Evolutionary conservation across 2,113 vertebrate genomes (phyloP), one percentile per base, ranked within the genome.

Genomic region (Cyprinodon tularosa): DNA sequence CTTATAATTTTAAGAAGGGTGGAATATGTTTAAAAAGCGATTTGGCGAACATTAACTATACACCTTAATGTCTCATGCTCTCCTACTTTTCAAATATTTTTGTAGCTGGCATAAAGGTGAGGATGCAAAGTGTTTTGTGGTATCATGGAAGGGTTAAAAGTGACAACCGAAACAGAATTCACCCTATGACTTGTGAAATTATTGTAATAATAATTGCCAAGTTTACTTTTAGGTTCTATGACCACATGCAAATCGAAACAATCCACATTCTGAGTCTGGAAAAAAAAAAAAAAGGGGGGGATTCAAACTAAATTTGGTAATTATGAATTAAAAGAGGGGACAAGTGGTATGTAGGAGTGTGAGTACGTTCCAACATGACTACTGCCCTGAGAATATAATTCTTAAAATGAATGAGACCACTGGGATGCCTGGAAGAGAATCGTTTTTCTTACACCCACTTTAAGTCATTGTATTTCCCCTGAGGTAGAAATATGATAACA

Each of bases 391-490:
- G 11, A 71, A 37, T 44, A 84, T 72, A 60, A 65, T 79, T 62
- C 53, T 70, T 69, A n/a, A 84, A 84, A 73, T 77, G 42, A 86
- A 83, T 72, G 47, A 63, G 68, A 50, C 8, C 1, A 7, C 57
- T 61, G 37, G 60, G 57, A 67, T 22, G 68, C 67, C 22, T 17
- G 2, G 12, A 62, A 64, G 57, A 78, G 72, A 77, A 76, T 12
- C 40, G 44, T 8, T 72, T 87, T 84, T 73, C 76, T 68, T 75
- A 76, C 71, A 67, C 38, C 53, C 63, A 77, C 70, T 78, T 82
- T 37, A 82, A 12, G 79, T 79, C 61, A 78, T 65, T 17, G 69
- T 72, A 40, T 74, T 82, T 71, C 78, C 77, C 74, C 48, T 29
- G 57, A 65, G 76, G 72, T 61, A 61, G 71, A 84, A 72, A 77